Evolutionary conservation across 2,888 invertebrate genomes (phyloP).

Genomic region (Sthenelais limicola): DNA sequence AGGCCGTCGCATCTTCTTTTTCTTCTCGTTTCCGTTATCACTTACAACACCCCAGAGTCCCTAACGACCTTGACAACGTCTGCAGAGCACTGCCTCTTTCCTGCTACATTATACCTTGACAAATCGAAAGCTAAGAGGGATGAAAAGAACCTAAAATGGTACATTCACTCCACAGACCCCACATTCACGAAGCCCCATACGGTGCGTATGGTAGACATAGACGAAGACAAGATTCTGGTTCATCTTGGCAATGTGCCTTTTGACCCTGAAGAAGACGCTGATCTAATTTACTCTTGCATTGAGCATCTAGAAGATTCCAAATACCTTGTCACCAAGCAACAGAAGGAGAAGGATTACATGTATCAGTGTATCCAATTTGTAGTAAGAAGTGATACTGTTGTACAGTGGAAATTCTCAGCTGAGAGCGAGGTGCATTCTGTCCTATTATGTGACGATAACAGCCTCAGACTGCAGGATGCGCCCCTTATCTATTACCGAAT

Average conservation of each 20-base stretch:
- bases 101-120: constrained; percentile 1
- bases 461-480: constrained; percentile 8
- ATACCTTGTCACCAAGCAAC: constrained; percentile 20
- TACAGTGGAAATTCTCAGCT: constrained; percentile 13
- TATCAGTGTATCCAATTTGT: constrained; percentile 29
- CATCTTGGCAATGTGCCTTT: background rate
- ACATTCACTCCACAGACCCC: constrained; percentile 20
- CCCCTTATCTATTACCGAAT: constrained; percentile 1
- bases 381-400: constrained; percentile 19
- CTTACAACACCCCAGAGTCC: no score
- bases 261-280: constrained; percentile 10
- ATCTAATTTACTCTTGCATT: constrained; percentile 13
- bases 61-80: constrained; percentile 23
- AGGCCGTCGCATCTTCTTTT: no score
- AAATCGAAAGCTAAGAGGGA: background rate
- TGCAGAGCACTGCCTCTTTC: constrained; percentile 17
- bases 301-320: constrained; percentile 14
- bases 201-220: constrained; percentile 4
- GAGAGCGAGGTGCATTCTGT: constrained; percentile 23
- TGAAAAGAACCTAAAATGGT: constrained; percentile 7
- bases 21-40: no score
- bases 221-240: constrained; percentile 9
- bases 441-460: constrained; percentile 16
- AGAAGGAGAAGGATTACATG: background rate
- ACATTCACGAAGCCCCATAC: background rate